Conservation (phyloP, 2,113 vertebrate genomes). For the Orthonyx spaldingii region DNA sequence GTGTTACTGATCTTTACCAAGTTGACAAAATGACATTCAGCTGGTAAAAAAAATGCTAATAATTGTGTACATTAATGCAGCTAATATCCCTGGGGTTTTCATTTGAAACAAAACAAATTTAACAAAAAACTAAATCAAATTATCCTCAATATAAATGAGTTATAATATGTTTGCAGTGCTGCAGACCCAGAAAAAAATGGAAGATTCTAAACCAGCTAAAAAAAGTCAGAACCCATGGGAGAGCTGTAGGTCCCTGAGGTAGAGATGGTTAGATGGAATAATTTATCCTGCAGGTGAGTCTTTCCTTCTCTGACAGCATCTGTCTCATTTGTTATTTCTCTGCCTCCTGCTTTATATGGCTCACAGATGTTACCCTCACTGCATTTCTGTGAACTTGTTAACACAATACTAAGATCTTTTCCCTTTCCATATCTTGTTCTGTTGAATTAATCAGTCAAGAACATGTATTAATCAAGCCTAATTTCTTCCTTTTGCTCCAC, state of each 20-base stretch:
- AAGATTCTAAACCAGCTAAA: background rate
- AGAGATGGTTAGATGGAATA: background rate
- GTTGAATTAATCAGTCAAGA: background rate
- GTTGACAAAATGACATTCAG: background rate
- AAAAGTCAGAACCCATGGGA: background rate
- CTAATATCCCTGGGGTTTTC: background rate
- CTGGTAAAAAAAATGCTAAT: constrained; percentile 1
- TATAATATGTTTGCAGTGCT: background rate
- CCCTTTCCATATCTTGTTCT: background rate
- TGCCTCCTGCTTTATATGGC: background rate
- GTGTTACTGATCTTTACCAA: background rate
- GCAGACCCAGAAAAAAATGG: background rate
- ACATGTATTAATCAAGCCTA: background rate
- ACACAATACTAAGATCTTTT: background rate
- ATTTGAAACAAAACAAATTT: background rate
- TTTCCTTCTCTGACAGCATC: background rate
- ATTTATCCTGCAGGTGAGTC: background rate
- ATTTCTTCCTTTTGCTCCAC: background rate
- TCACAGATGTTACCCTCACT: background rate
- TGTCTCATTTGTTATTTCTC: background rate
- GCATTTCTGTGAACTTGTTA: background rate
- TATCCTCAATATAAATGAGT: background rate
- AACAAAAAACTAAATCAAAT: background rate
- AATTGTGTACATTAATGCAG: background rate
- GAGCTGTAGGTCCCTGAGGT: background rate